Evolutionary conservation across 2,113 vertebrate species (phyloP).

Genomic region (Chrysemys picta): DNA sequence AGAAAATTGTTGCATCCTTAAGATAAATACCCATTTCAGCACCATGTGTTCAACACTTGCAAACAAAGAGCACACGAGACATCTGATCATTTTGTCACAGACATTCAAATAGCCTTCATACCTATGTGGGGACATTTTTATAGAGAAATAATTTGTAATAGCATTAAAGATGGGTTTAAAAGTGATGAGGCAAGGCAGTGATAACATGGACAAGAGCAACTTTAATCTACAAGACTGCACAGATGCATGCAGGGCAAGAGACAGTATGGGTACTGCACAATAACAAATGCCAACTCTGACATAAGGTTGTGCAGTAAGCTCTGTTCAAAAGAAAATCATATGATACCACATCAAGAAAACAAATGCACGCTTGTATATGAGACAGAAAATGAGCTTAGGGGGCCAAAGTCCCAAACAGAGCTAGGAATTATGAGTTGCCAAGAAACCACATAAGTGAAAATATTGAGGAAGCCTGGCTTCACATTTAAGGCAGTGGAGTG

Average conservation of each 20-base stretch:
- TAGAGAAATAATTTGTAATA: conserved; percentile 16
- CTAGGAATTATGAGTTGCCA: conserved; percentile 38
- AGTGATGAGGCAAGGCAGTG: conserved; percentile 17
- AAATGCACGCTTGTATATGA: conserved; percentile 44
- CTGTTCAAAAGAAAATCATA: conserved; percentile 36
- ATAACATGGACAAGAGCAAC: conserved; percentile 6
- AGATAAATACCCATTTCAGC: conserved; percentile 31
- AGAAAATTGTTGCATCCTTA: neutral
- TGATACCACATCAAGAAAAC: conserved; percentile 62
- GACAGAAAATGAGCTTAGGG: conserved; percentile 46
- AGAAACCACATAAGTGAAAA: conserved; percentile 38
- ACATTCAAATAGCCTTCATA: conserved; percentile 33
- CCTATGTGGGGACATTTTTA: neutral
- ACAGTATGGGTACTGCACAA: neutral
- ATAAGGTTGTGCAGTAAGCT: conserved; percentile 31
- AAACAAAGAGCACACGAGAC: conserved; percentile 14
- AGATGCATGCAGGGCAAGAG: neutral
- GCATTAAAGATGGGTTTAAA: conserved; percentile 15
- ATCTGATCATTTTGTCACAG: neutral
- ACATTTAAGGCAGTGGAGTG: conserved; percentile 1
- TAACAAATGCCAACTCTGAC: conserved; percentile 46
- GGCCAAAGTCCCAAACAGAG: conserved; percentile 30
- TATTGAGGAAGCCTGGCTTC: conserved; percentile 56
- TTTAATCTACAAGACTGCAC: neutral
- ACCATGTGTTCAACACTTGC: conserved; percentile 26